Evolutionary conservation across 2,797 vertebrate genomes (phyloP).

Genomic region (Dipus sagitta): DNA sequence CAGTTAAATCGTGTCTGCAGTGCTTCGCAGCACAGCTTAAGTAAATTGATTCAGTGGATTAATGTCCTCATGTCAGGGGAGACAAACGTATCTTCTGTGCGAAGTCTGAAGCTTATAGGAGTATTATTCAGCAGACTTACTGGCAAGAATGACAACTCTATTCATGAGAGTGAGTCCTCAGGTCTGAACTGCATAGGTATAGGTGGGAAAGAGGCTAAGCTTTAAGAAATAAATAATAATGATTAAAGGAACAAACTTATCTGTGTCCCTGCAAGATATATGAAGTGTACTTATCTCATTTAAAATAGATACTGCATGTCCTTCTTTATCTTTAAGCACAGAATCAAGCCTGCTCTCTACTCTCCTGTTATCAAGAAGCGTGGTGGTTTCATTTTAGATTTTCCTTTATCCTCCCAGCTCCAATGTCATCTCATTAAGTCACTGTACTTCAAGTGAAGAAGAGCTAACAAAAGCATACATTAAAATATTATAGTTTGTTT

Average conservation of each 20-base stretch:
- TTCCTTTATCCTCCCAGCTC: constrained; percentile 14
- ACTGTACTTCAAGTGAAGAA: constrained; percentile 1
- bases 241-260: constrained; percentile 54
- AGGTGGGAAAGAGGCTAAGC: constrained; percentile 41
- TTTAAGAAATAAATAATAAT: constrained; percentile 77
- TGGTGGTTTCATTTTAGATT: constrained; percentile 56
- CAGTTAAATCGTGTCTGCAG: constrained; percentile 27
- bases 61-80: constrained; percentile 72
- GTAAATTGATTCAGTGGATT: constrained; percentile 83
- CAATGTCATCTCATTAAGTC: background rate
- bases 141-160: constrained; percentile 79
- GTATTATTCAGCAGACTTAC: constrained; percentile 76
- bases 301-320: constrained; percentile 64
- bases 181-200: constrained; percentile 52
- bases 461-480: background rate
- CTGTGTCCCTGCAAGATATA: constrained; percentile 62
- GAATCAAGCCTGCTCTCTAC: constrained; percentile 4
- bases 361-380: constrained; percentile 10
- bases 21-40: constrained; percentile 75
- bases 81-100: constrained; percentile 77
- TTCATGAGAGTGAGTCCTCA: constrained; percentile 67
- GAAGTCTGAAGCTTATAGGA: constrained; percentile 78
- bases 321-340: constrained; percentile 71
- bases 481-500: constrained; percentile 7
- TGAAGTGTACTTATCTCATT: constrained; percentile 67